Percentiles rank a stretch among this genome's conserved stretches.
Evolutionary conservation across 2,113 vertebrate genomes (phyloP).

Genomic region (Redunca redunca): DNA sequence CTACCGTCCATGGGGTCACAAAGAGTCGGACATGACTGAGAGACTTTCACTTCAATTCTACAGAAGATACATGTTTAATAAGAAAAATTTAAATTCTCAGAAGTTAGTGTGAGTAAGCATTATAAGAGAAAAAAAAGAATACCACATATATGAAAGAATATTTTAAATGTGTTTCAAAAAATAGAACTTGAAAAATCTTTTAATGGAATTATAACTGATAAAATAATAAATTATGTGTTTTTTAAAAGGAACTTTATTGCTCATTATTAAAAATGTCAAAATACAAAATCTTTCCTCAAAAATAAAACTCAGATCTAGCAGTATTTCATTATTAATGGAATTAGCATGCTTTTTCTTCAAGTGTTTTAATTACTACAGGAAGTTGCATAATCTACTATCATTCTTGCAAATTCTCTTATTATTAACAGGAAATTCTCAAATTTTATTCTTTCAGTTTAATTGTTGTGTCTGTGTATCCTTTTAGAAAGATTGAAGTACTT

Average conservation of each 20-base stretch:
- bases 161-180: background rate
- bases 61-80: background rate
- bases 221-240: background rate
- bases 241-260: background rate
- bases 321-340: background rate
- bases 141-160: background rate
- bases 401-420: background rate
- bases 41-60: background rate
- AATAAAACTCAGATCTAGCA: background rate
- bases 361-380: background rate
- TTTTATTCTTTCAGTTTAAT: background rate
- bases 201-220: background rate
- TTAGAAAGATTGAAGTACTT: background rate
- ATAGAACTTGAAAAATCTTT: background rate
- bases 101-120: background rate
- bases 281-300: background rate
- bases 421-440: background rate
- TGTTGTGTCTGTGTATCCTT: background rate
- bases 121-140: background rate
- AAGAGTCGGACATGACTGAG: background rate
- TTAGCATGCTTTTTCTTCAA: background rate
- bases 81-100: background rate
- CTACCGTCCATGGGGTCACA: background rate
- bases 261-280: slow-evolving; percentile 3
- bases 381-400: background rate